phyloP scores from a whole-genome alignment of 1,140 invertebrate genomes.

The Bemisia tabaci region DNA sequence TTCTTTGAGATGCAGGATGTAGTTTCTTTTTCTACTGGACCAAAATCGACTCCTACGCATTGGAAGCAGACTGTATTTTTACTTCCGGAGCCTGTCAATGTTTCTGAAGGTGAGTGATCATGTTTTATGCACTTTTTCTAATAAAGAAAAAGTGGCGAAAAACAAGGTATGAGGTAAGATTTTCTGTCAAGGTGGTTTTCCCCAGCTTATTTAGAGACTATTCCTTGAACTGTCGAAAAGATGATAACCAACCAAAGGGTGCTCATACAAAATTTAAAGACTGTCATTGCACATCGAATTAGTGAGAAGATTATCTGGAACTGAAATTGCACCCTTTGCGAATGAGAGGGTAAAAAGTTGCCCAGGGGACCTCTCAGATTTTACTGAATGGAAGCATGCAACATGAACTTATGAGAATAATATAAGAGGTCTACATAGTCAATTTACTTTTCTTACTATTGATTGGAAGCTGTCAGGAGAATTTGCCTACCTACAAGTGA shows the following conservation, averaged over 20 bases:
- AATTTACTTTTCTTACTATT: no score
- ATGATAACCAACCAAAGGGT: no score
- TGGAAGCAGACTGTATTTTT: conserved; percentile 98
- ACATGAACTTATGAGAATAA: no score
- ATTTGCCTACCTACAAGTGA: no score
- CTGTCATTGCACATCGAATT: neutral
- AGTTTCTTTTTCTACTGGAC: conserved; percentile 59
- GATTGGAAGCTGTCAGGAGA: no score
- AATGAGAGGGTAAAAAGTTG: no score
- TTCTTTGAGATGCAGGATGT: conserved; percentile 60
- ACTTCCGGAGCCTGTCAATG: conserved; percentile 52
- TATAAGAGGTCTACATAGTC: no score
- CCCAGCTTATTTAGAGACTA: neutral
- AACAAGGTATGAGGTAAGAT: conserved; percentile 13
- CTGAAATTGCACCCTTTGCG: no score
- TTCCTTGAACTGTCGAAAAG: no score
- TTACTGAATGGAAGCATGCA: no score
- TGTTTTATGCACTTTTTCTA: conserved; percentile 3
- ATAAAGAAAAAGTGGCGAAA: conserved; percentile 4
- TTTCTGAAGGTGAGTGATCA: conserved; percentile 47
- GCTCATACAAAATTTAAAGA: neutral
- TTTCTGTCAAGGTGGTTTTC: conserved; percentile 9
- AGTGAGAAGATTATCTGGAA: no score
- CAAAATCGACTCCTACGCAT: conserved; percentile 62
- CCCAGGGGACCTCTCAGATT: no score